Conservation (phyloP, 2,797 vertebrate species). For the Florisuga fusca region DNA sequence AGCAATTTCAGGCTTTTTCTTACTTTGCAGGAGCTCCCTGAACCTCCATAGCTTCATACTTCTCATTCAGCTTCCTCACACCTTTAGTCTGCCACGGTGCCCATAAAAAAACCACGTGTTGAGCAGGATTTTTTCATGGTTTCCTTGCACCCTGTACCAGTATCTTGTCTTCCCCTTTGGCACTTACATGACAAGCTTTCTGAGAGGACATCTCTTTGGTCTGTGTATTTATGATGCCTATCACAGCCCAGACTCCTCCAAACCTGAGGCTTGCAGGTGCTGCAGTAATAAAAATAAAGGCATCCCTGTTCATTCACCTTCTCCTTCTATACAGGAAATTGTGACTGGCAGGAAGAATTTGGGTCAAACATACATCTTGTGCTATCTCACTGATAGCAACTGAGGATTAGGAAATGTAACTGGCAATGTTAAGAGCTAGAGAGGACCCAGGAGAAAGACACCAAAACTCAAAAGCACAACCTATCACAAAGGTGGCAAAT, state of each 20-base stretch:
- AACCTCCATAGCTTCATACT: neutral
- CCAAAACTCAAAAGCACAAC: neutral
- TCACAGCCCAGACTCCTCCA: neutral
- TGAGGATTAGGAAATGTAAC: neutral
- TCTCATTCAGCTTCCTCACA: neutral
- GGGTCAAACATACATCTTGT: neutral
- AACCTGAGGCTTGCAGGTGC: neutral
- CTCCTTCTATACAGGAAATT: neutral
- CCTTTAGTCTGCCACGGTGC: neutral
- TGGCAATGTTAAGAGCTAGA: neutral
- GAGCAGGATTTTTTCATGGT: neutral
- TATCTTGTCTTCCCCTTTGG: neutral
- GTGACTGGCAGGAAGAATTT: conserved; percentile 13
- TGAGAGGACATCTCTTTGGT: neutral
- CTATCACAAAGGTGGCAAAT: neutral
- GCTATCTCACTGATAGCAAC: neutral
- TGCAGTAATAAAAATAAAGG: neutral
- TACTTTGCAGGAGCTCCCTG: neutral
- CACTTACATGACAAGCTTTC: neutral
- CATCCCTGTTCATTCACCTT: neutral
- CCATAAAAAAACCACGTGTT: neutral
- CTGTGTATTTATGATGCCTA: neutral
- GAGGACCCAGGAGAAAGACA: neutral
- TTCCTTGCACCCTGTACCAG: neutral
- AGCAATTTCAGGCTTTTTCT: neutral